Conservation (phyloP, 2,888 invertebrate genomes). For the Andrena camellia region DNA sequence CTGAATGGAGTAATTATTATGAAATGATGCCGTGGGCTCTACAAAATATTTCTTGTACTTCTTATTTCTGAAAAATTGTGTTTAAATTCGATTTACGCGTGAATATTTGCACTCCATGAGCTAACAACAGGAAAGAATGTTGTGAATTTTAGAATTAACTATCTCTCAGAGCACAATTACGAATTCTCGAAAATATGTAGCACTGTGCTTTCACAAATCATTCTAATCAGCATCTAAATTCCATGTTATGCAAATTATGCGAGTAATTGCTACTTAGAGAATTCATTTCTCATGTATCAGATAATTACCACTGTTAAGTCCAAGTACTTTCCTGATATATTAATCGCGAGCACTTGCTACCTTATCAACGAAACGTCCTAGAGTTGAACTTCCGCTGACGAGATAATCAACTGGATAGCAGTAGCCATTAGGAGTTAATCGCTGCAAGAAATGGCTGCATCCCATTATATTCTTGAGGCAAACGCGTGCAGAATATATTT, state of each 20-base stretch:
- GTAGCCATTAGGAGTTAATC: slow-evolving; percentile 39
- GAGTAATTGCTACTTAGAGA: neutral
- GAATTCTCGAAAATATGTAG: too few species aligned
- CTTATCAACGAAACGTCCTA: slow-evolving; percentile 41
- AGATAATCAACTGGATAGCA: slow-evolving; percentile 43
- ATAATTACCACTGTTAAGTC: neutral
- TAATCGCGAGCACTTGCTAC: slow-evolving; percentile 32
- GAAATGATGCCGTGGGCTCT: too few species aligned
- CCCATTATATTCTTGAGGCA: slow-evolving; percentile 36
- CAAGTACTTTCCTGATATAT: slow-evolving; percentile 10
- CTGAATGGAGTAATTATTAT: too few species aligned
- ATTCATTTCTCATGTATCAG: neutral
- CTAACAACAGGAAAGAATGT: too few species aligned
- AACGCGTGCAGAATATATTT: slow-evolving; percentile 49
- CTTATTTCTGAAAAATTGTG: too few species aligned
- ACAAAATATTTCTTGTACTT: too few species aligned
- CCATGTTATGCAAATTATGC: neutral
- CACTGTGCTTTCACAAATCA: too few species aligned
- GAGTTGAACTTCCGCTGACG: slow-evolving; percentile 47
- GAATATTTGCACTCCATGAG: too few species aligned
- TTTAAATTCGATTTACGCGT: too few species aligned
- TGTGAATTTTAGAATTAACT: too few species aligned
- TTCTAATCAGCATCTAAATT: too few species aligned
- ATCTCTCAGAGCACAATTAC: too few species aligned
- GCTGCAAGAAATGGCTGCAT: slow-evolving; percentile 24